phyloP scores from a whole-genome alignment of 2,797 vertebrate species.

The Squalus acanthias region DNA sequence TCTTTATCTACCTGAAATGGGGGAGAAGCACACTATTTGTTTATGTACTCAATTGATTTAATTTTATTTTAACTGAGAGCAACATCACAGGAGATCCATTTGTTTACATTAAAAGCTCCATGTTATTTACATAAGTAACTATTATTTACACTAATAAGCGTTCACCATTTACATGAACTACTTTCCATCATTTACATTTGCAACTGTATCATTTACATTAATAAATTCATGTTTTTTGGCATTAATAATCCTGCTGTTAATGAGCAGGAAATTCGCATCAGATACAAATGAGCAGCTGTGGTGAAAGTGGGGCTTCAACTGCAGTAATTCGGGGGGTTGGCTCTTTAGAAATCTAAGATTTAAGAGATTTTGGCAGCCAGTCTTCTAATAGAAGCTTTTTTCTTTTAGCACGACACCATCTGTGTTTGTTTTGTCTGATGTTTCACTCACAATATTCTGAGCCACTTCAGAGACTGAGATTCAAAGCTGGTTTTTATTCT shows the following conservation, averaged over 20 bases:
- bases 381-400: neutral
- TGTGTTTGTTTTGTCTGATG: conserved; percentile 8
- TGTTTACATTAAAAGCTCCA: neutral
- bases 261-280: neutral
- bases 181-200: neutral
- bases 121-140: neutral
- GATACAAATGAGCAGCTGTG: neutral
- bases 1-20: neutral
- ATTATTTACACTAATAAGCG: neutral
- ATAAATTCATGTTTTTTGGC: neutral
- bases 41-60: neutral
- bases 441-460: conserved; percentile 33
- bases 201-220: neutral
- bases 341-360: conserved; percentile 13
- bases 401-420: neutral
- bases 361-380: neutral
- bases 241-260: neutral
- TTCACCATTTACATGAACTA: neutral
- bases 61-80: neutral
- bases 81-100: neutral
- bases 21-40: neutral
- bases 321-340: neutral
- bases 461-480: conserved; percentile 22
- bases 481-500: neutral
- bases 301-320: neutral